Evolutionary conservation across 2,888 invertebrate species (phyloP).

Genomic region (Heteromyza rotundicornis): DNA sequence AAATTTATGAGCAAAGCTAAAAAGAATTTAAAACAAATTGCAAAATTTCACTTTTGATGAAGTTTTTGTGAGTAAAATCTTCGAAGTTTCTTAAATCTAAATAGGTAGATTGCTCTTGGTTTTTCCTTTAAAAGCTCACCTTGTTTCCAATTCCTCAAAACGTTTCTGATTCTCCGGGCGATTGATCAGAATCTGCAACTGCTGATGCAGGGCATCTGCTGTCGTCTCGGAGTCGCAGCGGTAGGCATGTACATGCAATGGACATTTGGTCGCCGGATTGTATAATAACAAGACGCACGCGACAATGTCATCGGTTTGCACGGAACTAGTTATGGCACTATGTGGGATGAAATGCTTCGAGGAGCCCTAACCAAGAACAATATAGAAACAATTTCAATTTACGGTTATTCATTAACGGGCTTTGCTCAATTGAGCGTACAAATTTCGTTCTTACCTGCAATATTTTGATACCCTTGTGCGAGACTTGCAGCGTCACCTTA

Average conservation of each 20-base stretch:
- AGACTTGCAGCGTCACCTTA: conserved; percentile 89
- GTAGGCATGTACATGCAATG: conserved; percentile 94
- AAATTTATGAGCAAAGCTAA: too few species aligned
- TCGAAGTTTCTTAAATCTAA: too few species aligned
- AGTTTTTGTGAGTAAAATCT: too few species aligned
- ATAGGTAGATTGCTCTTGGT: too few species aligned
- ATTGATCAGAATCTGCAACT: conserved; percentile 81
- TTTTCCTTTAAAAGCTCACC: too few species aligned
- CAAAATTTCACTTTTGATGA: too few species aligned
- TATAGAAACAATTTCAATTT: conserved; percentile 2
- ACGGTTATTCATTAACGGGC: background rate
- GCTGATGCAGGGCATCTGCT: conserved; percentile 83
- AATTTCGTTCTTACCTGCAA: conserved; percentile 70
- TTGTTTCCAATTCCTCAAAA: conserved; percentile 78
- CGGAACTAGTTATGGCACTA: conserved; percentile 89
- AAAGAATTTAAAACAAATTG: too few species aligned
- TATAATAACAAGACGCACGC: conserved; percentile 91
- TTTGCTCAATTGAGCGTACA: background rate
- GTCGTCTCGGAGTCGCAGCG: conserved; percentile 94
- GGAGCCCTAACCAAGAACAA: conserved; percentile 66
- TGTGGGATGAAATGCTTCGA: conserved; percentile 95
- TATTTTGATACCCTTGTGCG: conserved; percentile 92
- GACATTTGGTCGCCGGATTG: conserved; percentile 93
- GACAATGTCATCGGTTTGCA: conserved; percentile 90
- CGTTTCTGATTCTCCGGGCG: conserved; percentile 86